Evolutionary conservation across 2,797 vertebrate genomes (phyloP).

Genomic region (Odontamblyopus rebecca): DNA sequence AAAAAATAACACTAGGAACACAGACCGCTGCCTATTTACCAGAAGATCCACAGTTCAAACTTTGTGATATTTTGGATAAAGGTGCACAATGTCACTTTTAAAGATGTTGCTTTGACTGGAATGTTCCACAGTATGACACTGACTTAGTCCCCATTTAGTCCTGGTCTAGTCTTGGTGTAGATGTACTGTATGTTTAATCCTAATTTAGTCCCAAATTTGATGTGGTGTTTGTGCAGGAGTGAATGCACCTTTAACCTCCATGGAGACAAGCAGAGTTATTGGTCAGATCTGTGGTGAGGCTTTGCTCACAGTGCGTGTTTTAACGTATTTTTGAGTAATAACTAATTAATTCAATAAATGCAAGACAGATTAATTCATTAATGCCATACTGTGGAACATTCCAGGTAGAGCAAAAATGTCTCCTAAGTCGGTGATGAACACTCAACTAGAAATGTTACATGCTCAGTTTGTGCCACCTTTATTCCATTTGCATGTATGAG

Average conservation of each 20-base stretch:
- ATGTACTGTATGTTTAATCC: too few relatives aligned
- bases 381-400: not conserved
- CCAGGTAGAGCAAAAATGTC: not conserved
- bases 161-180: too few relatives aligned
- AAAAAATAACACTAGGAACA: not conserved
- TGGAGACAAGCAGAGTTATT: not conserved
- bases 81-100: not conserved
- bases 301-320: too few relatives aligned
- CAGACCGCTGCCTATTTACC: not conserved
- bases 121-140: not conserved
- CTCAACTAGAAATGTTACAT: not conserved
- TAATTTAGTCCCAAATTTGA: too few relatives aligned
- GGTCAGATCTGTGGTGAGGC: not conserved
- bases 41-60: not conserved
- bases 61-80: not conserved
- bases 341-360: too few relatives aligned
- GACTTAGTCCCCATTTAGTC: too few relatives aligned
- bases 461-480: not conserved
- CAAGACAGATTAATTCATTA: too few relatives aligned
- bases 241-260: not conserved
- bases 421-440: not conserved
- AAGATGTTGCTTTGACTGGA: not conserved
- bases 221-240: too few relatives aligned
- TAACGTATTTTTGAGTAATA: too few relatives aligned
- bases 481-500: not conserved